Conservation (phyloP, 2,113 vertebrate species). For the Epinephelus moara region DNA sequence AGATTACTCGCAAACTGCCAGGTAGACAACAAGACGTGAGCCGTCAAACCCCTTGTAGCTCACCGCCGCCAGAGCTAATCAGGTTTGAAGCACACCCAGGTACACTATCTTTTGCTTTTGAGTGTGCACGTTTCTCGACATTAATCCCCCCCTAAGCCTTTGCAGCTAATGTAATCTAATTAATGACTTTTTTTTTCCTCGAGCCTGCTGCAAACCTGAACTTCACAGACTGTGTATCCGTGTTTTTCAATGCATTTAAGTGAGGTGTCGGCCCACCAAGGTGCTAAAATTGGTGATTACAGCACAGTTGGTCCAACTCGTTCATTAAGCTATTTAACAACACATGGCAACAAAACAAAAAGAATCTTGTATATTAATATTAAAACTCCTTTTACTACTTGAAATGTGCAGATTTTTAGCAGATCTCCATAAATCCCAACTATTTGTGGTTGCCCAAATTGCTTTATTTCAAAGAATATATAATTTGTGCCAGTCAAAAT, state of each 20-base stretch:
- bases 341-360: not conserved
- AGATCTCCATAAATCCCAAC: not conserved
- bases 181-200: conserved; percentile 74
- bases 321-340: conserved; percentile 12
- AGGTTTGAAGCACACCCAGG: conserved; percentile 80
- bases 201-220: conserved; percentile 56
- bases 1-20: conserved; percentile 82
- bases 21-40: conserved; percentile 79
- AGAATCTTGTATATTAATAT: not conserved
- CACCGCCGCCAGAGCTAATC: conserved; percentile 68
- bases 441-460: not conserved
- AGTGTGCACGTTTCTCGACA: conserved; percentile 74
- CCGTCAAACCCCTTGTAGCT: conserved; percentile 64
- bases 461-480: not conserved
- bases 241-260: conserved; percentile 20
- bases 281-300: conserved; percentile 1
- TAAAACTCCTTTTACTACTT: not conserved
- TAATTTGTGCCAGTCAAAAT: not conserved
- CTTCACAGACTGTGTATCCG: conserved; percentile 23
- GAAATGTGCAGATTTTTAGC: too few relatives aligned
- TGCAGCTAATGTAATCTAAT: conserved; percentile 86
- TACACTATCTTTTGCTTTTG: conserved; percentile 78
- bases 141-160: conserved; percentile 84
- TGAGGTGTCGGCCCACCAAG: not conserved
- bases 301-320: not conserved